Percentiles rank a stretch among this genome's conserved stretches.
Conservation (phyloP, 2,888 invertebrate genomes). For the Agrotis puta region DNA sequence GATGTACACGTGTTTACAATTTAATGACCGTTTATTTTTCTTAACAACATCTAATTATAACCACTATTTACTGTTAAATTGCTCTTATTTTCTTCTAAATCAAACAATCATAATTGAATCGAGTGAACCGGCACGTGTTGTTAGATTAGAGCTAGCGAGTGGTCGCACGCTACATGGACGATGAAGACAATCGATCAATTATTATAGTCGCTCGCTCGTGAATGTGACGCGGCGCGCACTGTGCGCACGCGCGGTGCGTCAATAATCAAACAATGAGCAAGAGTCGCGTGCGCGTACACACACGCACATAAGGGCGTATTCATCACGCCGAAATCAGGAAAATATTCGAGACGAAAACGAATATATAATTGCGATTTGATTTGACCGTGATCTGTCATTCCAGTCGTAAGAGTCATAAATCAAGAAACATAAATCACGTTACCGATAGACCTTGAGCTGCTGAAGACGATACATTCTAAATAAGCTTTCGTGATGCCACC, state of each 20-base stretch:
- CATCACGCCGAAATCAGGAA: neutral
- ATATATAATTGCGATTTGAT: constrained; percentile 2
- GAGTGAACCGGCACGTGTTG: neutral
- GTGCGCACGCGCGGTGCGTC: too few species aligned
- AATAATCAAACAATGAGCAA: constrained; percentile 39
- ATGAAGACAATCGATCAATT: constrained; percentile 23
- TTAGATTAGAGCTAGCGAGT: neutral
- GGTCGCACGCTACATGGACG: neutral
- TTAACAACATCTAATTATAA: neutral
- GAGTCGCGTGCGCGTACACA: constrained; percentile 4
- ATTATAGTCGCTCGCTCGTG: constrained; percentile 21
- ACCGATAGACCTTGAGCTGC: constrained; percentile 24
- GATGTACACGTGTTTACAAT: constrained; percentile 14
- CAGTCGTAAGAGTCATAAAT: constrained; percentile 7
- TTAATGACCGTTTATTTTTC: neutral
- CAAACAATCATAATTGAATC: neutral
- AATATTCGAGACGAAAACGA: neutral
- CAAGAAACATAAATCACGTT: constrained; percentile 2
- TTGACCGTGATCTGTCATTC: constrained; percentile 2
- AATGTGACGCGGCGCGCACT: too few species aligned
- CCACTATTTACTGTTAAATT: neutral
- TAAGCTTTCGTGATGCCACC: neutral
- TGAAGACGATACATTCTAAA: constrained; percentile 16
- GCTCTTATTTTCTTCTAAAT: constrained; percentile 16
- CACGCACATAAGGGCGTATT: too few species aligned